phyloP scores from a whole-genome alignment of 2,113 vertebrate genomes.

The Reinhardtius hippoglossoides region DNA sequence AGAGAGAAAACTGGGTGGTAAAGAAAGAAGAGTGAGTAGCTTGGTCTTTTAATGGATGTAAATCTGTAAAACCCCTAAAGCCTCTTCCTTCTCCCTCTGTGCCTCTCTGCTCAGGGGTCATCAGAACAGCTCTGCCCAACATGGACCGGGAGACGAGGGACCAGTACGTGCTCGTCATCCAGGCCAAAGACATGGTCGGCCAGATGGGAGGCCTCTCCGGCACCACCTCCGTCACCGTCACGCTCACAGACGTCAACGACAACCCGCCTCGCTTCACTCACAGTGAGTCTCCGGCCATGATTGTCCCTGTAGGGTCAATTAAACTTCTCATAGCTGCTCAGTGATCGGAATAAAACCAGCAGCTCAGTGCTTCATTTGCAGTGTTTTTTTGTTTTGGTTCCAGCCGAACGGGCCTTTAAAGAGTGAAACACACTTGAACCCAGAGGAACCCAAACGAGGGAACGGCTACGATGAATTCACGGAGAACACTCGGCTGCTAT shows the following conservation, averaged over 20 bases:
- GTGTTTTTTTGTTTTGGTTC: constrained; percentile 8
- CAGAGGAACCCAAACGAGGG: constrained; percentile 17
- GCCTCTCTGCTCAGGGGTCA: constrained; percentile 83
- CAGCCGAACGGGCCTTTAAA: constrained; percentile 25
- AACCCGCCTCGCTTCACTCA: constrained; percentile 93
- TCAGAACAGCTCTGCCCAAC: constrained; percentile 95
- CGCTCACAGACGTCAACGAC: constrained; percentile 95
- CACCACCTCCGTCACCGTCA: constrained; percentile 94
- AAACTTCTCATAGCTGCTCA: constrained; percentile 17
- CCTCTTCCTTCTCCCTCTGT: not conserved
- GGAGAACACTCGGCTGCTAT: constrained; percentile 1
- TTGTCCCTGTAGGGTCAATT: constrained; percentile 17
- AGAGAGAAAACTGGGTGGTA: too few relatives aligned
- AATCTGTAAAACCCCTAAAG: not conserved
- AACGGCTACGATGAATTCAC: constrained; percentile 7
- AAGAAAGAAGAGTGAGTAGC: too few relatives aligned
- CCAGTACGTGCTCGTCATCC: constrained; percentile 95
- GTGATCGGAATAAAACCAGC: constrained; percentile 18
- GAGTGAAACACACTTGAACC: constrained; percentile 36
- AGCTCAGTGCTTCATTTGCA: not conserved
- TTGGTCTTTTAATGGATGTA: too few relatives aligned
- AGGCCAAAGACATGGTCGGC: constrained; percentile 99
- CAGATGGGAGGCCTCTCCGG: constrained; percentile 97
- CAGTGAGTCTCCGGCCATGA: constrained; percentile 82
- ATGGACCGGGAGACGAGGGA: constrained; percentile 98